phyloP scores from a whole-genome alignment of 2,113 vertebrate species.

The Atlantisia rogersi region DNA sequence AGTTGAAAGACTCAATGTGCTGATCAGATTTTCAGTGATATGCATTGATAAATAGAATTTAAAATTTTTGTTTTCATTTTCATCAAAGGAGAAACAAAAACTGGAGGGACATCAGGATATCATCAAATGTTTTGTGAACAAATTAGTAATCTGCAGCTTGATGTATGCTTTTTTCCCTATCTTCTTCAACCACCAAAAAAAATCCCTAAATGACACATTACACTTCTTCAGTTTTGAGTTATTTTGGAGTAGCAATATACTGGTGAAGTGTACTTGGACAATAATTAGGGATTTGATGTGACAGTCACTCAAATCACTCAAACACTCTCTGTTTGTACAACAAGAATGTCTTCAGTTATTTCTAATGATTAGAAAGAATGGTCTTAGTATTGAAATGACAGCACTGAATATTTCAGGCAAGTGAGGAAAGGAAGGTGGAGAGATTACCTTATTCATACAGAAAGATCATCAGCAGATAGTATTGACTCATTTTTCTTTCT shows the following conservation, averaged over 20 bases:
- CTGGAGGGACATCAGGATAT: background rate
- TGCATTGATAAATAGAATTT: background rate
- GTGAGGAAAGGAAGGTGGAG: background rate
- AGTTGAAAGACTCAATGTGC: background rate
- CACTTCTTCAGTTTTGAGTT: background rate
- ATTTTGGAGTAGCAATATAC: background rate
- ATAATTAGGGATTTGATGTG: background rate
- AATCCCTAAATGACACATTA: background rate
- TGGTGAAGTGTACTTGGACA: background rate
- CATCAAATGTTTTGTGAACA: background rate
- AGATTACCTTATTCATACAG: background rate
- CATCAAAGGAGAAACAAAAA: background rate
- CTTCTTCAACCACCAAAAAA: background rate
- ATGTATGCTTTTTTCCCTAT: background rate
- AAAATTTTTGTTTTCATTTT: background rate
- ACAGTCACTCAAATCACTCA: constrained; percentile 32
- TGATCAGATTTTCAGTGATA: background rate
- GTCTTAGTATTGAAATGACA: constrained; percentile 1
- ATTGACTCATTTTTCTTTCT: background rate
- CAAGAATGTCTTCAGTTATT: background rate
- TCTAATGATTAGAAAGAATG: constrained; percentile 18
- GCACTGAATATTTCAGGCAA: background rate
- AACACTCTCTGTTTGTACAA: background rate
- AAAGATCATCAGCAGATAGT: background rate
- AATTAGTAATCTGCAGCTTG: background rate